These are phyloP conservation scores for Hirundichthys speculiger DNA, from an alignment of 2,113 vertebrate genomes.

Conservation along the genomic window DNA sequence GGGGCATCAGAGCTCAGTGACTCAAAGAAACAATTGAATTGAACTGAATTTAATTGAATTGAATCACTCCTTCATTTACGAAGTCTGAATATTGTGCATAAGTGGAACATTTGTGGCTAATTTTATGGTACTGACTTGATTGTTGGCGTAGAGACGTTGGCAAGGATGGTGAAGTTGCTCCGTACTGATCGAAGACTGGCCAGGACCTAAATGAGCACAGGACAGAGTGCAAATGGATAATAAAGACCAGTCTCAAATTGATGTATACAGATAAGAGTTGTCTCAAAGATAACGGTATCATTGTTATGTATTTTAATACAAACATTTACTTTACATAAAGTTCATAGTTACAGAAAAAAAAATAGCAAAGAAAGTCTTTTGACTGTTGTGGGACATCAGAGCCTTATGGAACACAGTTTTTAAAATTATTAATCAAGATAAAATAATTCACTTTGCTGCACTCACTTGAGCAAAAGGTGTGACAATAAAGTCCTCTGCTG, in stretches of 20 bases:
- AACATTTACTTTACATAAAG: too few species aligned
- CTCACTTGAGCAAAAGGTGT: slow-evolving; percentile 93
- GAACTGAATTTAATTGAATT: too few species aligned
- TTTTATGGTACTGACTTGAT: slow-evolving; percentile 75
- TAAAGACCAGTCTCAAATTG: too few species aligned
- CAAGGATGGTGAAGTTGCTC: slow-evolving; percentile 86
- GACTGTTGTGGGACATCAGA: not conserved
- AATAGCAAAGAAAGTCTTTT: not conserved
- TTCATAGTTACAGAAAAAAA: too few species aligned
- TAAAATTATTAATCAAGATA: not conserved
- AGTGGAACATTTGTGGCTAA: not conserved
- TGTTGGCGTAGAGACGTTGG: slow-evolving; percentile 78
- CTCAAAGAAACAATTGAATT: too few species aligned
- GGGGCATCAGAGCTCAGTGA: too few species aligned
- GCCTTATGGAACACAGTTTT: not conserved
- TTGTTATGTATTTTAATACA: too few species aligned
- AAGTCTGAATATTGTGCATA: too few species aligned
- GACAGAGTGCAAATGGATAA: not conserved
- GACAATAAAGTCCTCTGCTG: slow-evolving; percentile 92
- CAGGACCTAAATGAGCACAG: slow-evolving; percentile 81
- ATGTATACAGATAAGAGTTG: too few species aligned
- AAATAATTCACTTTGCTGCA: slow-evolving; percentile 2
- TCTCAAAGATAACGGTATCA: too few species aligned
- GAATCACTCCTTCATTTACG: too few species aligned
- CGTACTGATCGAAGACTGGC: slow-evolving; percentile 89